Evolutionary conservation across 2,113 vertebrate genomes (phyloP), one percentile per base, ranked within the genome.

Genomic region (Psittacula cyanocephala): DNA sequence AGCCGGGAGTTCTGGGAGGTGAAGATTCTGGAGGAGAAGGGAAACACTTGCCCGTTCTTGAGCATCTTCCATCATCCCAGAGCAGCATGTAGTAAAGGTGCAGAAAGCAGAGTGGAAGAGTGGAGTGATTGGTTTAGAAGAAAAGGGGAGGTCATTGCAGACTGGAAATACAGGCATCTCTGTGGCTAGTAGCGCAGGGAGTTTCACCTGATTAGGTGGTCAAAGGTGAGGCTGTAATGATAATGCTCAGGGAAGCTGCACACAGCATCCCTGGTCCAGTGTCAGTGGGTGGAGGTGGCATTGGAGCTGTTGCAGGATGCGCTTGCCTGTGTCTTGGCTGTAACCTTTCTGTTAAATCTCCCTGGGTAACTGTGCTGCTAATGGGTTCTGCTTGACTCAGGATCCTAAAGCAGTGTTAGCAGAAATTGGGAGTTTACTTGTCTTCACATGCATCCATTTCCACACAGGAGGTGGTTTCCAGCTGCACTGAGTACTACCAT

Each of bases 341-440:
- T 70, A 65, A 59, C 49, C 31, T 57, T 59, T 69, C 60, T 82
- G 0, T 82, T 75, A 49, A 75, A 20, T 81, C 18, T 86, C 31
- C 22, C 60, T 22, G 43, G 78, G 59, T 83, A 79, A 64, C 76
- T 89, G 47, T 55, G 77, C 57, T 89, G 52, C 70, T 87, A 79
- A 79, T 65, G 67, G 49, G 84, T 91, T 95, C 84, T 91, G 81
- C 47, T 65, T 81, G 89, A 69, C 93, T 91, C 87, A 81, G 69
- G 69, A 71, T 86, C 64, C 43, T 75, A 67, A 47, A 92, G 44
- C 77, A 85, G 25, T 68, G 50, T 78, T 95, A 85, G 71, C 47
- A 10, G 78, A 82, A 79, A 75, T 43, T 44, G 74, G 9, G 25
- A 79, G 62, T 80, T 90, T 1, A 74, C 72, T 37, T 87, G 72